Evolutionary conservation across 2,888 invertebrate genomes (phyloP).

Genomic region (Pollenia labialis): DNA sequence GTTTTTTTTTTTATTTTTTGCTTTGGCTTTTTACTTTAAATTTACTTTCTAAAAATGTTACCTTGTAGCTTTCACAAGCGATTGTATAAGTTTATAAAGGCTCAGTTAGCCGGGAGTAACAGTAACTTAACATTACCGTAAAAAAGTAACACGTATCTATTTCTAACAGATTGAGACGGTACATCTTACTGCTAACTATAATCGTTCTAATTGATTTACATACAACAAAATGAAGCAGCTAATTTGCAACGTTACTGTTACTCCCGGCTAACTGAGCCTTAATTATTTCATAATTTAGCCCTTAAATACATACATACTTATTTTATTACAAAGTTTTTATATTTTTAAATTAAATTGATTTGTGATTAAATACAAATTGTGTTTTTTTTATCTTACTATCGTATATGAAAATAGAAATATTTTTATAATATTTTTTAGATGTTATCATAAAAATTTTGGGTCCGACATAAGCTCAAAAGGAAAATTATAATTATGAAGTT

Average conservation of each 20-base stretch:
- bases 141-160: too few species aligned
- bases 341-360: constrained; percentile 30
- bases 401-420: background rate
- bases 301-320: background rate
- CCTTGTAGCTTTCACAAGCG: constrained; percentile 4
- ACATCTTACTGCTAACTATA: too few species aligned
- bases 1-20: background rate
- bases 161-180: too few species aligned
- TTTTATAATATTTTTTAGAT: background rate
- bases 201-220: too few species aligned
- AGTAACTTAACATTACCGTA: too few species aligned
- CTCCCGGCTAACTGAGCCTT: too few species aligned
- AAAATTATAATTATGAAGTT: too few species aligned
- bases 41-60: background rate
- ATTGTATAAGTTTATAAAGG: background rate
- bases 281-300: background rate
- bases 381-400: constrained; percentile 4
- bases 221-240: too few species aligned
- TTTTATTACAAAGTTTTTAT: background rate
- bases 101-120: too few species aligned
- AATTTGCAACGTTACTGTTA: too few species aligned
- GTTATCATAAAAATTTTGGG: too few species aligned
- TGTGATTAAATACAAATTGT: constrained; percentile 21
- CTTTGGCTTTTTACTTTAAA: background rate
- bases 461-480: too few species aligned